These are phyloP conservation scores for Rhingia campestris DNA, from an alignment of 2,888 invertebrate species.

Conservation along the genomic window DNA sequence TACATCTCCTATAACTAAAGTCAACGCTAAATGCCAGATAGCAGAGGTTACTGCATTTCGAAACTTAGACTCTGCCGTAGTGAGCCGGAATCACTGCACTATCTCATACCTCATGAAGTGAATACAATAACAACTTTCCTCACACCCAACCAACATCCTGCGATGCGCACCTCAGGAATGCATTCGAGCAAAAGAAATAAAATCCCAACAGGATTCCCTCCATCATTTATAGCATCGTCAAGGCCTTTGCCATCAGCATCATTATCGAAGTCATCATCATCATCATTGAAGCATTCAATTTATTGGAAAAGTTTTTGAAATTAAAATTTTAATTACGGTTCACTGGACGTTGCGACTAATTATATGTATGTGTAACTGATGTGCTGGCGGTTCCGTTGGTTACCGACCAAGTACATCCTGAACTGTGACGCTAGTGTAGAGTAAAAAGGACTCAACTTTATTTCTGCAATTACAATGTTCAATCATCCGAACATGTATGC, in stretches of 20 bases:
- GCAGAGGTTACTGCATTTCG: slow-evolving; percentile 19
- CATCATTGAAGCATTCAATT: slow-evolving; percentile 67
- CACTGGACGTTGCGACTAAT: slow-evolving; percentile 67
- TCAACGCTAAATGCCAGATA: slow-evolving; percentile 35
- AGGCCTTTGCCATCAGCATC: slow-evolving; percentile 14
- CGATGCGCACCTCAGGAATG: slow-evolving; percentile 11
- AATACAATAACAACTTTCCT: background rate
- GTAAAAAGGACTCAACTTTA: background rate
- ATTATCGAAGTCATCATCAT: slow-evolving; percentile 43
- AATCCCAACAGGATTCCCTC: slow-evolving; percentile 35
- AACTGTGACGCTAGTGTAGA: slow-evolving; percentile 17
- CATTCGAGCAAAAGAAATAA: slow-evolving; percentile 39
- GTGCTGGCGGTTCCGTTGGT: slow-evolving; percentile 37
- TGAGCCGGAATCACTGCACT: background rate
- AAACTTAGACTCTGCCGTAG: background rate
- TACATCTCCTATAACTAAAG: slow-evolving; percentile 34
- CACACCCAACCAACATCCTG: background rate
- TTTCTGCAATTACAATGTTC: slow-evolving; percentile 62
- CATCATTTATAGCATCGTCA: slow-evolving; percentile 30
- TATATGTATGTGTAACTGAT: slow-evolving; percentile 45
- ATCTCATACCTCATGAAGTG: background rate
- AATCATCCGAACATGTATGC: slow-evolving; percentile 60
- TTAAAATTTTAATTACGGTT: slow-evolving; percentile 70
- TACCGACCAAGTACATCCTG: slow-evolving; percentile 18
- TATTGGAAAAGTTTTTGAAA: slow-evolving; percentile 73